A percentile compares a stretch with the other conserved stretches of the same genome.
Evolutionary conservation across 2,888 invertebrate genomes (phyloP).

Genomic region (Oxyscelio sp.): DNA sequence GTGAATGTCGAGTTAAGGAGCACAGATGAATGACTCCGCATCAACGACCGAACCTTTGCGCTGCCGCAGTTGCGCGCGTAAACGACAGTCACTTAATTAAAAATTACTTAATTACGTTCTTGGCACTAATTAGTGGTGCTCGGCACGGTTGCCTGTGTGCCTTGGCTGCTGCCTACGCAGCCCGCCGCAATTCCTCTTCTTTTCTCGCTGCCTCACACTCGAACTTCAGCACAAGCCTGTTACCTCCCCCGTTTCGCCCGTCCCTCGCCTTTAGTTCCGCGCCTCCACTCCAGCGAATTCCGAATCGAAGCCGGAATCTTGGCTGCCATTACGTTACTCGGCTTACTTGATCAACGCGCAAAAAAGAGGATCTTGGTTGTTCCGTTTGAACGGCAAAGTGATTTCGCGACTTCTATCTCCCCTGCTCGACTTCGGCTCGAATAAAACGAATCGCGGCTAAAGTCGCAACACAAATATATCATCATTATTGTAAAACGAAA

Average conservation of each 20-base stretch:
- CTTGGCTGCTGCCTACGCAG: constrained; percentile 78
- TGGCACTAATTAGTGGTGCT: constrained; percentile 91
- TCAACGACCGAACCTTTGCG: constrained; percentile 75
- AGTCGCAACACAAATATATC: too few relatives aligned
- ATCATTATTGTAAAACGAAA: too few relatives aligned
- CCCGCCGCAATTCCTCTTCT: constrained; percentile 69
- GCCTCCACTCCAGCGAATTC: constrained; percentile 35
- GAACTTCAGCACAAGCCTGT: constrained; percentile 68
- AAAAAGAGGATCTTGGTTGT: constrained; percentile 58
- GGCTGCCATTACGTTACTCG: constrained; percentile 56
- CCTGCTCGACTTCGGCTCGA: too few relatives aligned
- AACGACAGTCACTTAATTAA: constrained; percentile 90
- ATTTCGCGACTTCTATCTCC: constrained; percentile 15
- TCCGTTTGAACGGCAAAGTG: constrained; percentile 28
- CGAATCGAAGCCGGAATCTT: constrained; percentile 59
- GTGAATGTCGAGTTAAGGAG: constrained; percentile 66
- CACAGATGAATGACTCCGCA: constrained; percentile 70
- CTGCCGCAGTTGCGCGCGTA: constrained; percentile 85
- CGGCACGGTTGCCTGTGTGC: constrained; percentile 84
- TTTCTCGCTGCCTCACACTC: constrained; percentile 68
- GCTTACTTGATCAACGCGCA: constrained; percentile 56
- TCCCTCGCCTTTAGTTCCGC: constrained; percentile 7
- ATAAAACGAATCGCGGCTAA: too few relatives aligned
- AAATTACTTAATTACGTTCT: constrained; percentile 92
- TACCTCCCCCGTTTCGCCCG: constrained; percentile 48